Evolutionary conservation across 2,113 vertebrate genomes (phyloP).

Genomic region (Laterallus jamaicensis): DNA sequence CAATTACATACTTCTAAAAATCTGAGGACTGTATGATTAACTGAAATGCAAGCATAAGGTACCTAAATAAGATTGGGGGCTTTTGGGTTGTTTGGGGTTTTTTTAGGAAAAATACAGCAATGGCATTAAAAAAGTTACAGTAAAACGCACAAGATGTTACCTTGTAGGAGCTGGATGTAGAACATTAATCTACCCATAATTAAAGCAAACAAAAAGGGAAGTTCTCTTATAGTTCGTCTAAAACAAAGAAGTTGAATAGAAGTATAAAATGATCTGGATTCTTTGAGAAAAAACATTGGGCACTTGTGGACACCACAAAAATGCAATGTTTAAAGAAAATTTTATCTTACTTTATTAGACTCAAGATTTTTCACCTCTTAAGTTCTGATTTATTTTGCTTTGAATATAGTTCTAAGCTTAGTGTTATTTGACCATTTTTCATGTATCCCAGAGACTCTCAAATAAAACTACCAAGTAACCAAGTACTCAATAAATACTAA

Average conservation of each 20-base stretch:
- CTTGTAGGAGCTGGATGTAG: background rate
- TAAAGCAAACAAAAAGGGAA: slow-evolving; percentile 27
- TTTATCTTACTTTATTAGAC: background rate
- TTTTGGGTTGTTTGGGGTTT: background rate
- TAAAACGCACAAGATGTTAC: background rate
- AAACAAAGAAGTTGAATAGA: slow-evolving; percentile 3
- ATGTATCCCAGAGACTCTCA: slow-evolving; percentile 3
- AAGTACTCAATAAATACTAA: slow-evolving; percentile 49
- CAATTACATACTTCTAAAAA: background rate
- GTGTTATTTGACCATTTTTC: background rate
- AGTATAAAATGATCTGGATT: background rate
- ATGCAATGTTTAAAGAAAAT: background rate
- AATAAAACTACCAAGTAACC: slow-evolving; percentile 34
- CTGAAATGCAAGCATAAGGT: background rate
- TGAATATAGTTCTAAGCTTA: background rate
- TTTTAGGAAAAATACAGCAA: background rate
- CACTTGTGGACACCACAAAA: slow-evolving; percentile 36
- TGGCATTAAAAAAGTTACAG: background rate
- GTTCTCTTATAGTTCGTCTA: background rate
- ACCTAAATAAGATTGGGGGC: background rate
- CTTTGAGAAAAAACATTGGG: slow-evolving; percentile 8
- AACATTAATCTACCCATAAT: background rate
- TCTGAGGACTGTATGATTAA: background rate
- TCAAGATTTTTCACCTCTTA: background rate
- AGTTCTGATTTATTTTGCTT: background rate